Conservation (phyloP, 2,113 vertebrate genomes). For the Lipophrys pholis region DNA sequence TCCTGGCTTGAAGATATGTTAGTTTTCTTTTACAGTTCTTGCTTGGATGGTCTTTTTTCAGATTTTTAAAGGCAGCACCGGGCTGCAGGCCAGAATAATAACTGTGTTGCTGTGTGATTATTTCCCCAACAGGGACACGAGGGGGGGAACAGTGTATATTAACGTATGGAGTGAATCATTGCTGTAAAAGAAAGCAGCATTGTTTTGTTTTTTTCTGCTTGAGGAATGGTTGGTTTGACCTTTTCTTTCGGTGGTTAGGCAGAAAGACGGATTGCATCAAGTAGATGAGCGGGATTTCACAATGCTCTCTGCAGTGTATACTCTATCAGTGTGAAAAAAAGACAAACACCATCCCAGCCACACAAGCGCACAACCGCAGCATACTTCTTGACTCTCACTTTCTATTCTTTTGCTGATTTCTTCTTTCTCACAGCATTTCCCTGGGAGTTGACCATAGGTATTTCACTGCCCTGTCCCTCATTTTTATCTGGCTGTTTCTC, state of each 20-base stretch:
- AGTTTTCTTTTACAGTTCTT: constrained; percentile 61
- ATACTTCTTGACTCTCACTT: constrained; percentile 82
- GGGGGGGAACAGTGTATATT: constrained; percentile 34
- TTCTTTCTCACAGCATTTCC: constrained; percentile 88
- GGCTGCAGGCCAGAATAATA: constrained; percentile 65
- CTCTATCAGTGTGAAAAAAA: constrained; percentile 29
- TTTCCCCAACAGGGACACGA: constrained; percentile 34
- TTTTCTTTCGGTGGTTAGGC: neutral
- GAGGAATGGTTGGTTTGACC: constrained; percentile 40
- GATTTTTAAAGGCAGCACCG: constrained; percentile 49
- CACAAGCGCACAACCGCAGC: constrained; percentile 55
- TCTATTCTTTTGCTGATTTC: constrained; percentile 77
- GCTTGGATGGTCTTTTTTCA: constrained; percentile 55
- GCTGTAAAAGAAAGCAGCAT: constrained; percentile 37
- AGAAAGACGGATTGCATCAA: constrained; percentile 2
- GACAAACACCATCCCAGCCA: constrained; percentile 53
- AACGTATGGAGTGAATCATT: constrained; percentile 50
- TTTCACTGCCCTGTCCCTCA: constrained; percentile 78
- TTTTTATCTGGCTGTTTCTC: constrained; percentile 48
- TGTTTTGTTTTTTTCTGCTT: constrained; percentile 25
- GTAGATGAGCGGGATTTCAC: constrained; percentile 14
- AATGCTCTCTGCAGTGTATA: constrained; percentile 14
- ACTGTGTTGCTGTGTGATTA: constrained; percentile 66
- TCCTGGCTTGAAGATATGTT: constrained; percentile 63
- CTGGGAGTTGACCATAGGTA: constrained; percentile 93